phyloP scores from a whole-genome alignment of 37 sponge, comb jelly and placozoan species.

The Cliona cf. orientalis region DNA sequence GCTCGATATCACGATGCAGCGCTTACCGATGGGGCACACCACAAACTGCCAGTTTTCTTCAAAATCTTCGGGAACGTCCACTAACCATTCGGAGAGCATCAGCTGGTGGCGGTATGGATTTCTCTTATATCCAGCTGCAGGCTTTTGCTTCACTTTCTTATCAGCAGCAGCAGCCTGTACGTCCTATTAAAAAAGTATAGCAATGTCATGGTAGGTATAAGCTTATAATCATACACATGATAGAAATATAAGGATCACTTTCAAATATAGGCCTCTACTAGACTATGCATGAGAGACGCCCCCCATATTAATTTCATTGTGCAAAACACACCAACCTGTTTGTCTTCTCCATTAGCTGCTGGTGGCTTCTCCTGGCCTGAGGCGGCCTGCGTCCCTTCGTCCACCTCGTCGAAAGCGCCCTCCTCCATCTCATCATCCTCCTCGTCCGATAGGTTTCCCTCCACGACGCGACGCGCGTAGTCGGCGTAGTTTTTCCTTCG shows the following conservation, averaged over 20 bases:
- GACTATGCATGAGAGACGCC: background rate
- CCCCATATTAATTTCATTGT: background rate
- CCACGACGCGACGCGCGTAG: slow-evolving; percentile 53
- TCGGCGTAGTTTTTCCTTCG: slow-evolving; percentile 48
- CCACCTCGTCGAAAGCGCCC: slow-evolving; percentile 21
- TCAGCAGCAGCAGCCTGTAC: no score
- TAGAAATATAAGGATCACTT: no score
- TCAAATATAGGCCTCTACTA: background rate
- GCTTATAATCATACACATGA: no score
- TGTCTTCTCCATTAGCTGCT: background rate
- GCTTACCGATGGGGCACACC: slow-evolving; percentile 88
- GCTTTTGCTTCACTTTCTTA: background rate
- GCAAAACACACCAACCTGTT: slow-evolving; percentile 1
- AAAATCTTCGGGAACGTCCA: slow-evolving; percentile 89
- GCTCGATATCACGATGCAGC: slow-evolving; percentile 82
- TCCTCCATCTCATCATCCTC: slow-evolving; percentile 56
- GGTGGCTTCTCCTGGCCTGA: background rate
- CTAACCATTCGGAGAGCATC: slow-evolving; percentile 97
- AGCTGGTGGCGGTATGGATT: slow-evolving; percentile 87
- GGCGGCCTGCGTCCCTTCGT: background rate
- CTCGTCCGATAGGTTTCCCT: slow-evolving; percentile 28
- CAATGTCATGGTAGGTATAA: no score
- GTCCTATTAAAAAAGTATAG: no score
- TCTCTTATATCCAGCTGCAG: background rate
- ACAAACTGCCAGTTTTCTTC: slow-evolving; percentile 76